Percentiles rank a stretch among this genome's conserved stretches.
Conservation (phyloP, 2,113 vertebrate genomes). For the Poeciliopsis retropinna region DNA sequence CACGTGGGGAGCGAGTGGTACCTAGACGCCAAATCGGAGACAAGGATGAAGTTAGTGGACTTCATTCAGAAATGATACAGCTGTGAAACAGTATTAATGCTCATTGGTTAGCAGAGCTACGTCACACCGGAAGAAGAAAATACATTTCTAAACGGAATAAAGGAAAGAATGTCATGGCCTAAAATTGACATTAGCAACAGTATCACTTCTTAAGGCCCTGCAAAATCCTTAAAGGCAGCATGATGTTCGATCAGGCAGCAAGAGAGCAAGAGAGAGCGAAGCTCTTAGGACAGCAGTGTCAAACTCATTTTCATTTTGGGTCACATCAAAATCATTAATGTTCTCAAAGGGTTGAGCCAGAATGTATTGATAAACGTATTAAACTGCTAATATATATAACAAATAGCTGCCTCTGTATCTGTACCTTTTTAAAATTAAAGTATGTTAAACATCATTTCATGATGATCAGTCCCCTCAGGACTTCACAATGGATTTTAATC, state of each 20-base stretch:
- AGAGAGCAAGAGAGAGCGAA: not conserved
- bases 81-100: not conserved
- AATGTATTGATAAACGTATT: no score
- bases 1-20: conserved; percentile 93
- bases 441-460: no score
- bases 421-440: no score
- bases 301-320: no score
- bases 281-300: no score
- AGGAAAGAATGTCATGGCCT: not conserved
- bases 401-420: no score
- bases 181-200: not conserved
- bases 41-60: conserved; percentile 2
- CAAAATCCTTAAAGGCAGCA: not conserved
- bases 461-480: no score
- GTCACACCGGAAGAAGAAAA: not conserved
- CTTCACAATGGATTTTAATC: no score
- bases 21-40: conserved; percentile 77
- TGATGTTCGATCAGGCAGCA: not conserved
- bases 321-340: no score
- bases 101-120: not conserved
- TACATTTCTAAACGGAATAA: not conserved
- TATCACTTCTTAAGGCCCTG: not conserved
- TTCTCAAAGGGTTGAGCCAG: no score
- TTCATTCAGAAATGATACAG: not conserved
- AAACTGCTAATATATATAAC: no score